Evolutionary conservation across 2,113 vertebrate genomes (phyloP).

Genomic region (Daboia siamensis): DNA sequence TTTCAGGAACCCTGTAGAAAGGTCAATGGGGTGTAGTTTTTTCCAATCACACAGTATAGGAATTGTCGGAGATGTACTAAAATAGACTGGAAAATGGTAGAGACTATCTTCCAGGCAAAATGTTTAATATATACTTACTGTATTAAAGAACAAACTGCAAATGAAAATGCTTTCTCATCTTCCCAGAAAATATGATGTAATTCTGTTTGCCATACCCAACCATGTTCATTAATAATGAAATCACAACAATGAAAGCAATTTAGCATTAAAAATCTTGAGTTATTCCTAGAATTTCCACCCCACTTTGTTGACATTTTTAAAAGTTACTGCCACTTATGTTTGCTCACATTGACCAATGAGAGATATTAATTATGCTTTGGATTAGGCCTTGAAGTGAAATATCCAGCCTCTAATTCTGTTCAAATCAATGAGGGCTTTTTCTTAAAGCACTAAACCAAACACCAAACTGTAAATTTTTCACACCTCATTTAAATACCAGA

Average conservation of each 20-base stretch:
- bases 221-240: background rate
- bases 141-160: background rate
- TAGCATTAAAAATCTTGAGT: background rate
- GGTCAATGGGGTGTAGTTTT: background rate
- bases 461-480: background rate
- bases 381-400: background rate
- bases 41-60: background rate
- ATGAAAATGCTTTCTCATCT: background rate
- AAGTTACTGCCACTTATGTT: background rate
- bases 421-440: too few species aligned
- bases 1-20: background rate
- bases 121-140: background rate
- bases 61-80: background rate
- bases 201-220: background rate
- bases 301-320: background rate
- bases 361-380: background rate
- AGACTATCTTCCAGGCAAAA: background rate
- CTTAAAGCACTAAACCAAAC: background rate
- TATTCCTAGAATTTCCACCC: background rate
- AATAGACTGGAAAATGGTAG: background rate
- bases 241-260: background rate
- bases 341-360: background rate
- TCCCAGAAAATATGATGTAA: background rate
- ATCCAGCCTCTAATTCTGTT: too few species aligned
- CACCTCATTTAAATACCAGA: background rate